Percentiles rank a stretch among this genome's conserved stretches.
Evolutionary conservation across 2,888 invertebrate species (phyloP).

Genomic region (Acheta domesticus): DNA sequence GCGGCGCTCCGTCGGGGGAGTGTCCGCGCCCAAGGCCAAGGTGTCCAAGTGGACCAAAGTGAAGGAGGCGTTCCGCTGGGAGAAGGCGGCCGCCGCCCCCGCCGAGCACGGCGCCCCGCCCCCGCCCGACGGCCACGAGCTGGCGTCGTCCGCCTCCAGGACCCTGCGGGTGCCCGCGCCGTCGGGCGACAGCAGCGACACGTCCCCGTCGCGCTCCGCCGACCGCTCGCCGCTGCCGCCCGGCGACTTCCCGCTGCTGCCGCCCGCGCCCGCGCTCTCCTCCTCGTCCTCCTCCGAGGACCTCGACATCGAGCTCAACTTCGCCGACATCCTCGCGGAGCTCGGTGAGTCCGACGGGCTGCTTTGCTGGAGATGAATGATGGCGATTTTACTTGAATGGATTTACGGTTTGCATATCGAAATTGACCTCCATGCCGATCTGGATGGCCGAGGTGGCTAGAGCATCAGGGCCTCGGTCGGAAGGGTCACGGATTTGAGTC

Average conservation of each 20-base stretch:
- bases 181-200: neutral
- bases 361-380: neutral
- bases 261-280: slow-evolving; percentile 59
- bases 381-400: no score
- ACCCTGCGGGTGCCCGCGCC: neutral
- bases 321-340: slow-evolving; percentile 30
- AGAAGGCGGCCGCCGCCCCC: slow-evolving; percentile 56
- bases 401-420: no score
- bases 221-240: slow-evolving; percentile 30
- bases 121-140: neutral
- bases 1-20: slow-evolving; percentile 30
- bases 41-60: slow-evolving; percentile 87
- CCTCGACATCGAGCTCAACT: slow-evolving; percentile 48
- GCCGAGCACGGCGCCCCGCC: neutral
- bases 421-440: no score
- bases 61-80: slow-evolving; percentile 85
- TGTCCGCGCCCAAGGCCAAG: slow-evolving; percentile 49
- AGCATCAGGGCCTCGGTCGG: no score
- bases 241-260: slow-evolving; percentile 33
- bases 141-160: neutral
- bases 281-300: slow-evolving; percentile 75
- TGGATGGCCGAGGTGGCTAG: no score
- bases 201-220: neutral
- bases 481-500: no score
- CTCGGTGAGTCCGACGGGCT: slow-evolving; percentile 28